Evolutionary conservation across 2,113 vertebrate genomes (phyloP).

Genomic region (Peromyscus maniculatus): DNA sequence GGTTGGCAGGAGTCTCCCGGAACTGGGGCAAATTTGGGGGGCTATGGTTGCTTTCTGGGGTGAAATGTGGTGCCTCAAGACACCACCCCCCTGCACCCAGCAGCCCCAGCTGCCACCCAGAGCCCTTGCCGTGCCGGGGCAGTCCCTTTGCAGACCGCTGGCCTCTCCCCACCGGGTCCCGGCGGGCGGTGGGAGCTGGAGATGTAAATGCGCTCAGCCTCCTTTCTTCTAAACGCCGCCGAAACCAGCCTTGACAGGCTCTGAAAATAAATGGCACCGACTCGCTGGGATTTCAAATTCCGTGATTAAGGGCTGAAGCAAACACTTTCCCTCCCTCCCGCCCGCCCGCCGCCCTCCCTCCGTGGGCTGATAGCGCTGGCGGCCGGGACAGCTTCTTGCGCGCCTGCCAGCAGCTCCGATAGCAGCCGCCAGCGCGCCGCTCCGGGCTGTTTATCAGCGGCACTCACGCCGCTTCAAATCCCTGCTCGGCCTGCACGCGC

Average conservation of each 20-base stretch:
- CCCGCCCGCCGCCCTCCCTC: constrained; percentile 60
- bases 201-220: constrained; percentile 81
- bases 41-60: background rate
- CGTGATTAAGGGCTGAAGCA: constrained; percentile 85
- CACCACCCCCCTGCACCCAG: background rate
- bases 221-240: constrained; percentile 82
- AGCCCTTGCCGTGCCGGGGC: no score
- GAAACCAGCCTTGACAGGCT: constrained; percentile 79
- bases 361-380: constrained; percentile 81
- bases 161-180: background rate
- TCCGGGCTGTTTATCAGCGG: constrained; percentile 88
- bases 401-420: constrained; percentile 87
- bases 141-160: background rate
- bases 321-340: constrained; percentile 66
- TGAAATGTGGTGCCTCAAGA: background rate
- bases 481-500: constrained; percentile 17
- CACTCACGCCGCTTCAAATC: constrained; percentile 83
- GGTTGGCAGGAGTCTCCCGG: accelerated
- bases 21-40: background rate
- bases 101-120: background rate
- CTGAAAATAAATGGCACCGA: constrained; percentile 84
- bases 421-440: constrained; percentile 82
- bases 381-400: constrained; percentile 80
- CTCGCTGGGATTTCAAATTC: constrained; percentile 87
- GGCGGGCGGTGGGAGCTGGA: constrained; percentile 47